phyloP scores from a whole-genome alignment of 2,888 invertebrate species.

The Lumbricus terrestris region DNA sequence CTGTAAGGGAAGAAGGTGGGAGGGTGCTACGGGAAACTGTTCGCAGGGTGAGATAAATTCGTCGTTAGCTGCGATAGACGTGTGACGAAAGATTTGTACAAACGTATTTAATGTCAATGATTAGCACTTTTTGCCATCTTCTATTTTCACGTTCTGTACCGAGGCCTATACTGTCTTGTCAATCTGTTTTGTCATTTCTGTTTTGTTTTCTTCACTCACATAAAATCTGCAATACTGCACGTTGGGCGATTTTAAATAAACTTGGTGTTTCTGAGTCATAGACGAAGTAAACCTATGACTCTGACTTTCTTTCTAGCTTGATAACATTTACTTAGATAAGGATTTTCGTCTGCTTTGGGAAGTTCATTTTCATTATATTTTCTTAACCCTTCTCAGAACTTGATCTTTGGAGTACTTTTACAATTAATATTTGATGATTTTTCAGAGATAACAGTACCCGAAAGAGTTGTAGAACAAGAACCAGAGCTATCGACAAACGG shows the following conservation, averaged over 20 bases:
- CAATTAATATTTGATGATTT: neutral
- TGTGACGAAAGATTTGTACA: neutral
- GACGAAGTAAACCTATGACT: neutral
- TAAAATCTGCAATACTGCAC: no score
- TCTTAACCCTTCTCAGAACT: no score
- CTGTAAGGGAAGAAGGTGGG: slow-evolving; percentile 21
- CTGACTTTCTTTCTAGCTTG: neutral
- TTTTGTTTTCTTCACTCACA: neutral
- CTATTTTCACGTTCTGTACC: neutral
- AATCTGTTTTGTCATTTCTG: neutral
- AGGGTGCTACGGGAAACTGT: slow-evolving; percentile 27
- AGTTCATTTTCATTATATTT: no score
- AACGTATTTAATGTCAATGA: neutral
- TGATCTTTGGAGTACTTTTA: neutral
- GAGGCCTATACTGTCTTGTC: neutral
- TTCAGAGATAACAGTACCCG: neutral
- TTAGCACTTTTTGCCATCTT: neutral
- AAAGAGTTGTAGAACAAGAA: neutral
- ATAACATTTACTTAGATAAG: neutral
- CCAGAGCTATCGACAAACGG: neutral
- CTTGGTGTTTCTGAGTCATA: neutral
- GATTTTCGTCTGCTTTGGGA: neutral
- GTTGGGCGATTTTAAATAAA: neutral
- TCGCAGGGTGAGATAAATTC: neutral
- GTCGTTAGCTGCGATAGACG: neutral